These are phyloP conservation scores for Strix aluco DNA, from an alignment of 2,113 vertebrate genomes.

Conservation along the genomic window DNA sequence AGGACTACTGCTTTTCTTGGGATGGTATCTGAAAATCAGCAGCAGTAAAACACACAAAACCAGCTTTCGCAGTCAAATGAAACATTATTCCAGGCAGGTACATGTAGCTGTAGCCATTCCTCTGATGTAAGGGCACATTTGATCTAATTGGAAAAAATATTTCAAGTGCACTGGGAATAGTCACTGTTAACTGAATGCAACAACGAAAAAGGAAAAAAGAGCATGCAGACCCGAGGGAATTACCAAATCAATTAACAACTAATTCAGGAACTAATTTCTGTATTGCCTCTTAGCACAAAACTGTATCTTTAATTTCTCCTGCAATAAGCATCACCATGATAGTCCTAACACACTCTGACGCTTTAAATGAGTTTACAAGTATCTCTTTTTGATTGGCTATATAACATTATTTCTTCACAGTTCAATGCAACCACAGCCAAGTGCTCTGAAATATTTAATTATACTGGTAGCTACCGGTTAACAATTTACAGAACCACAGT, in stretches of 20 bases:
- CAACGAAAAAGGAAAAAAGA: conserved; percentile 76
- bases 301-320: conserved; percentile 85
- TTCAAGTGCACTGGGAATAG: conserved; percentile 79
- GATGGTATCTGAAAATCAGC: neutral
- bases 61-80: neutral
- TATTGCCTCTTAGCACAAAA: conserved; percentile 88
- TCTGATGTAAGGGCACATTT: conserved; percentile 60
- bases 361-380: conserved; percentile 84
- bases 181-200: conserved; percentile 82
- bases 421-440: conserved; percentile 81
- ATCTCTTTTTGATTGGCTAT: conserved; percentile 86
- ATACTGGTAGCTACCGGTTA: conserved; percentile 78
- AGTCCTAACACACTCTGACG: conserved; percentile 75
- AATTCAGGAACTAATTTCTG: conserved; percentile 90
- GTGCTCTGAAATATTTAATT: conserved; percentile 82
- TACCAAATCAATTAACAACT: conserved; percentile 96
- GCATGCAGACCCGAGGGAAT: conserved; percentile 82
- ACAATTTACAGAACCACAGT: conserved; percentile 75
- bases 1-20: neutral
- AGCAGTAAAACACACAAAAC: neutral
- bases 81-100: conserved; percentile 37
- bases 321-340: conserved; percentile 81
- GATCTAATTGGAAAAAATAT: conserved; percentile 85
- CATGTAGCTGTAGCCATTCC: neutral
- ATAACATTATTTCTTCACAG: conserved; percentile 85